Evolutionary conservation across 2,113 vertebrate genomes (phyloP).

Genomic region (Alligator mississippiensis): DNA sequence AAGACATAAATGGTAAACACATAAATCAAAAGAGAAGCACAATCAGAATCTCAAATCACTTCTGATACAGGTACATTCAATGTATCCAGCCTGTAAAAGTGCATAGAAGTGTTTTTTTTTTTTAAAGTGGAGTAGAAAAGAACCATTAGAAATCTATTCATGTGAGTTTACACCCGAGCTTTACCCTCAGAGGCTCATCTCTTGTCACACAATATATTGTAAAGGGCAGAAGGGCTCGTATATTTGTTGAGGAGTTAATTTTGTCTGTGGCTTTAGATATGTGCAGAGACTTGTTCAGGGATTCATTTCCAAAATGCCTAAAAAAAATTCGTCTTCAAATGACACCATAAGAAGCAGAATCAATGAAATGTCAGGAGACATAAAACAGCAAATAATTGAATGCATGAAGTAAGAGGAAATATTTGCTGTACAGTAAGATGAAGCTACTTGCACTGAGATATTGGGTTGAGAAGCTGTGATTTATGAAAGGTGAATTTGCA

Average conservation of each 20-base stretch:
- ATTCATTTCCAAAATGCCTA: constrained; percentile 18
- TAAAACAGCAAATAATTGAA: not conserved
- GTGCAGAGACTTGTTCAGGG: not conserved
- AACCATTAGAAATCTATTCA: not conserved
- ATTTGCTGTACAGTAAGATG: not conserved
- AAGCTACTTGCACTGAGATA: not conserved
- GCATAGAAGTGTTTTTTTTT: not conserved
- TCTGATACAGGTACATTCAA: not conserved
- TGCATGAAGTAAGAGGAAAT: not conserved
- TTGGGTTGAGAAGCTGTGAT: not conserved
- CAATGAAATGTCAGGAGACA: not conserved
- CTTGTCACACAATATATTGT: not conserved
- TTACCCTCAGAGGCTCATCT: not conserved
- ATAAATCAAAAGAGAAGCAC: not conserved
- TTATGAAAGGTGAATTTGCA: not conserved
- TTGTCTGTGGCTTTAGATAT: not conserved
- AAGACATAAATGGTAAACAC: not conserved
- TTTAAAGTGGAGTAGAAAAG: not conserved
- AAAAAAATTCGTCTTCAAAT: not conserved
- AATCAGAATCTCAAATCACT: not conserved
- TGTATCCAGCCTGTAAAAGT: not conserved
- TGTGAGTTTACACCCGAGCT: not conserved
- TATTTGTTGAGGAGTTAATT: constrained; percentile 30
- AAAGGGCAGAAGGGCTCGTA: not conserved
- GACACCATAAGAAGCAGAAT: not conserved